These are phyloP conservation scores for Gryllus bimaculatus DNA, from an alignment of 1,140 invertebrate genomes.

Conservation along the genomic window DNA sequence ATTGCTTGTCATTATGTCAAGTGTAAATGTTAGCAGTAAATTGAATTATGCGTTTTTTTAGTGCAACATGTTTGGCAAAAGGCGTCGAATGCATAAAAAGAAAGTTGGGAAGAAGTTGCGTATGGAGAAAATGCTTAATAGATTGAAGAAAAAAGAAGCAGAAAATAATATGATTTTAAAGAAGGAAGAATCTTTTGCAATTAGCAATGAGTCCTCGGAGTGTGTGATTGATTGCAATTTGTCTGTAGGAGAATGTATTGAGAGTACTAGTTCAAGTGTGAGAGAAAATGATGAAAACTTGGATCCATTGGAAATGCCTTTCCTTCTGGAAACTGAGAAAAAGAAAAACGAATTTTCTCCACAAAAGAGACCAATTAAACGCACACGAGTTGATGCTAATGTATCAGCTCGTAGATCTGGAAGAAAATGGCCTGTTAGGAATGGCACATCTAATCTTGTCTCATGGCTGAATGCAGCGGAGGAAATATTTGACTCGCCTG, in stretches of 20 bases:
- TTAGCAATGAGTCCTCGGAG: background rate
- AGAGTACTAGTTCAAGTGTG: background rate
- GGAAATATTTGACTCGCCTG: background rate
- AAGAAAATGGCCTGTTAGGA: constrained; percentile 6
- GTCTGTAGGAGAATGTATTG: too few species aligned
- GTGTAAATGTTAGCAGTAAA: too few species aligned
- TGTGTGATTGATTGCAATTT: background rate
- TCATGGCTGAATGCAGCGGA: constrained; percentile 9
- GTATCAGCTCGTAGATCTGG: background rate
- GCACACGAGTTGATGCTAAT: background rate
- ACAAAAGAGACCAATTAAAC: background rate
- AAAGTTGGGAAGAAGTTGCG: background rate
- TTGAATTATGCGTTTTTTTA: background rate
- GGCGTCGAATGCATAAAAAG: background rate
- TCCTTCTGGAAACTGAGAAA: background rate
- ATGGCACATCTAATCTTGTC: background rate
- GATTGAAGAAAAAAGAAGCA: background rate
- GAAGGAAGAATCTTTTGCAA: background rate
- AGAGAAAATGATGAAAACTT: background rate
- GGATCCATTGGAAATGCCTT: background rate
- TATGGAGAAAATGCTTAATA: constrained; percentile 6
- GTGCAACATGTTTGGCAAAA: background rate
- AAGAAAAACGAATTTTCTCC: constrained; percentile 6
- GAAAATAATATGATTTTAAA: background rate
- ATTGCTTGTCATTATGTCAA: too few species aligned